phyloP scores from a whole-genome alignment of 2,888 invertebrate species.

The Alloscopus bannaensis region DNA sequence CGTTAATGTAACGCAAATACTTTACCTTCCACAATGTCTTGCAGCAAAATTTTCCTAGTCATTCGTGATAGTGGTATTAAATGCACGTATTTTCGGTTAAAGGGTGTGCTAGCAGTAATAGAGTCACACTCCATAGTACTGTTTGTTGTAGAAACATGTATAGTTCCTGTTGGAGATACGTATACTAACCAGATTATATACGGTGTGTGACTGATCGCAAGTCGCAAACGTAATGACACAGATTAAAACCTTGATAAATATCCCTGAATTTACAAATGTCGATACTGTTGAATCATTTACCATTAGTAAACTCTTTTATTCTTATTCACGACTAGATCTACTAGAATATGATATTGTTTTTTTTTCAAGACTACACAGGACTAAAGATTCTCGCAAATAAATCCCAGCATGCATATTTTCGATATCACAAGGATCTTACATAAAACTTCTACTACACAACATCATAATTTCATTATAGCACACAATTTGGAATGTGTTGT shows the following conservation, averaged over 20 bases:
- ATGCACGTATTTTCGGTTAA: neutral
- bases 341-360: neutral
- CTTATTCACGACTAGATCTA: constrained; percentile 33
- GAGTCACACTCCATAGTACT: too few species aligned
- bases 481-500: too few species aligned
- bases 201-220: too few species aligned
- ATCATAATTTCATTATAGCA: too few species aligned
- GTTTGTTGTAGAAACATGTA: constrained; percentile 1
- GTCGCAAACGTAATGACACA: too few species aligned
- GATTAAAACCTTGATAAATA: too few species aligned
- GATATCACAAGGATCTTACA: too few species aligned
- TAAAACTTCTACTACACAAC: too few species aligned
- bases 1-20: neutral
- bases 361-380: constrained; percentile 27
- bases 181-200: too few species aligned
- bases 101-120: neutral
- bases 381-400: constrained; percentile 17
- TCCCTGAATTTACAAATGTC: neutral
- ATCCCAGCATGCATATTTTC: too few species aligned
- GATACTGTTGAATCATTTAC: neutral
- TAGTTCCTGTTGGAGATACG: neutral
- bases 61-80: neutral
- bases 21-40: too few species aligned
- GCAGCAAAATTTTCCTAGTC: constrained; percentile 34
- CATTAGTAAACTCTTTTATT: neutral